Conservation (phyloP, 2,888 invertebrate genomes). For the Choristoneura rosaceana region DNA sequence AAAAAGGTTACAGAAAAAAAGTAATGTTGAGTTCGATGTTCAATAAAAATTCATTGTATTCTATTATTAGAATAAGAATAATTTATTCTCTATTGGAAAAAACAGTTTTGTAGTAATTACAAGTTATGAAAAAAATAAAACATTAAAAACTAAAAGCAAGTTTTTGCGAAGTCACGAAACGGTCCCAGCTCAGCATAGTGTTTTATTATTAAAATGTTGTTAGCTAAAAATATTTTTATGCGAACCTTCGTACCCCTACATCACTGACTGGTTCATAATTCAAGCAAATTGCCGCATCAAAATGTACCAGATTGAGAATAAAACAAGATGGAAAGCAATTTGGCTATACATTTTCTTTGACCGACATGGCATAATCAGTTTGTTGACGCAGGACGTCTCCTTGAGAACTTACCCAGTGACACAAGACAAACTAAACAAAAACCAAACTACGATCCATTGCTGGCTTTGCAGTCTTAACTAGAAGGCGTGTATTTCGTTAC, state of each 20-base stretch:
- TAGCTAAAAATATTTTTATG: not conserved
- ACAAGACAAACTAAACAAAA: not conserved
- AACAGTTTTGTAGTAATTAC: too few species aligned
- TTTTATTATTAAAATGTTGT: too few species aligned
- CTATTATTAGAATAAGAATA: too few species aligned
- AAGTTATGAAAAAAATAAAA: too few species aligned
- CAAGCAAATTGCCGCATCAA: constrained; percentile 37
- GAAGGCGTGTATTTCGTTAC: not conserved
- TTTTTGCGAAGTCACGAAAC: too few species aligned
- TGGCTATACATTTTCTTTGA: constrained; percentile 51
- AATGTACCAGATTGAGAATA: constrained; percentile 54
- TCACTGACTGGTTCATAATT: constrained; percentile 15
- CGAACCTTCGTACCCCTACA: not conserved
- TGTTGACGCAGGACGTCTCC: constrained; percentile 55
- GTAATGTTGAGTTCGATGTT: too few species aligned
- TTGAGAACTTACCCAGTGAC: constrained; percentile 40
- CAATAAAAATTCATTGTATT: too few species aligned
- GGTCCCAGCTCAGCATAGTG: too few species aligned
- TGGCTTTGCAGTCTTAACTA: not conserved
- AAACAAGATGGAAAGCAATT: constrained; percentile 56
- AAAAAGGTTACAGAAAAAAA: too few species aligned
- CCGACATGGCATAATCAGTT: constrained; percentile 53
- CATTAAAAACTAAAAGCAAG: too few species aligned
- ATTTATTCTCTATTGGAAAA: too few species aligned
- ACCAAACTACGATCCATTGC: constrained; percentile 39